phyloP scores from a whole-genome alignment of 2,797 vertebrate species.

The Leuciscus waleckii region DNA sequence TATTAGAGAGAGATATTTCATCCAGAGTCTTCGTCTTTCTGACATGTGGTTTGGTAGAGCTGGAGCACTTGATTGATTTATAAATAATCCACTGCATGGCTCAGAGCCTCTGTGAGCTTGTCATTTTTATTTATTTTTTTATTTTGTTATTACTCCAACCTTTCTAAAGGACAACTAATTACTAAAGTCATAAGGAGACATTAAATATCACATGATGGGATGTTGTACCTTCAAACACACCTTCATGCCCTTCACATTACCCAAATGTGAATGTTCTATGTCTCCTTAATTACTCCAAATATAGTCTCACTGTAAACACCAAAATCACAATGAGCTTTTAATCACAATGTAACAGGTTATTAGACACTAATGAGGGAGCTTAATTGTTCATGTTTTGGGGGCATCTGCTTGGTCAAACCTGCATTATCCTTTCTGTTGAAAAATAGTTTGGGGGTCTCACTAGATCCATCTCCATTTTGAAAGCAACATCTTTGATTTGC shows the following conservation, averaged over 20 bases:
- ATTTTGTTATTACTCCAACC: not conserved
- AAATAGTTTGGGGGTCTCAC: constrained; percentile 39
- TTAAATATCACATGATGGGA: not conserved
- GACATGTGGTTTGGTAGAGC: not conserved
- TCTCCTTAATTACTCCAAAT: constrained; percentile 58
- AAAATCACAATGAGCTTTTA: constrained; percentile 65
- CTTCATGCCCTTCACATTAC: constrained; percentile 29
- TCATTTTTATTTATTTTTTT: not conserved
- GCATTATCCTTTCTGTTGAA: constrained; percentile 43
- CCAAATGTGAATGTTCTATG: constrained; percentile 53
- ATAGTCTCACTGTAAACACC: constrained; percentile 63
- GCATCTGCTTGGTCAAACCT: constrained; percentile 30
- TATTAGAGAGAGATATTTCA: not conserved
- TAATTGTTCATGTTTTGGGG: constrained; percentile 61
- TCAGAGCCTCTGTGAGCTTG: not conserved
- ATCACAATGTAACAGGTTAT: constrained; percentile 67
- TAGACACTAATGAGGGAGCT: constrained; percentile 69
- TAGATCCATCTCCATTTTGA: constrained; percentile 47
- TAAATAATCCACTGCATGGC: constrained; percentile 26
- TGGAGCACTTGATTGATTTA: constrained; percentile 25
- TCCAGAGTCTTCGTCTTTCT: not conserved
- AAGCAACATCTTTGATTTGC: constrained; percentile 50
- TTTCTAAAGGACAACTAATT: constrained; percentile 36
- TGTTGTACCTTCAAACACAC: constrained; percentile 8
- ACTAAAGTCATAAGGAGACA: not conserved